Base-by-base conservation (phyloP, 2,888 invertebrate species). In the Imbricaverruca yamaguchii region DNA sequence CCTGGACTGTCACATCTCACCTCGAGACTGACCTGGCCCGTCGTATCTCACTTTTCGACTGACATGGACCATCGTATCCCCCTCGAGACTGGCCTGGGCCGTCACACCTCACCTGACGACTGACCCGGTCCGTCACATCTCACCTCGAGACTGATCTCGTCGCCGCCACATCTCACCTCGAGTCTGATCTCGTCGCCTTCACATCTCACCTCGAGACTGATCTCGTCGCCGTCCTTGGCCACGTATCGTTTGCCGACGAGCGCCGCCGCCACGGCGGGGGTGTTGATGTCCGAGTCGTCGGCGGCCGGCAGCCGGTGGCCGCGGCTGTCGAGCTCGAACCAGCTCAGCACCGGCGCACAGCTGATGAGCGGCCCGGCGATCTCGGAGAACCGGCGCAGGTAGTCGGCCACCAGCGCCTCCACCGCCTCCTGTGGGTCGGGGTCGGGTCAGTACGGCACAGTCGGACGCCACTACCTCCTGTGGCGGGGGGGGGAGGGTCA, bases 211-310 rank as follows among this genome's bases (percentile, higher is more conserved):
- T 91, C 90, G 85, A 92, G 90, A 56, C 91, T 90, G 83, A 92
- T 90, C 86, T 92, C 92, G 86, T 92, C 92, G 69, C 89, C 88
- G 84, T 93, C 94, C 89, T 94, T 93, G 39, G 94, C 94, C 56
- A 91, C 91, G 86, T 95, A 96, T 87, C 94, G 91, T 85, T 94
- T 91, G 79, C 97, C 93, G 15, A 96, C 97, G 87, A 98, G 97
- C 0, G 98, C 98, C 0, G 98, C 98, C 0, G 97, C 98, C 15
- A 98, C 96, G 0, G 98, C 98, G 0, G 98, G 98, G 0, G 97
- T 98, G 89, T 98, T 98, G 86, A 98, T 98, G 0, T 95, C 94
- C 39, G 93, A 93, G 86, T 95, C 95, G 85, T 95, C 94, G 8
- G 95, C 93, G 10, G 95, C 94, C 82, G 95, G 89, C 83, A 95